Percentiles rank a stretch among this genome's conserved stretches.
Evolutionary conservation across 2,113 vertebrate genomes (phyloP).

Genomic region (Archocentrus centrarchus): DNA sequence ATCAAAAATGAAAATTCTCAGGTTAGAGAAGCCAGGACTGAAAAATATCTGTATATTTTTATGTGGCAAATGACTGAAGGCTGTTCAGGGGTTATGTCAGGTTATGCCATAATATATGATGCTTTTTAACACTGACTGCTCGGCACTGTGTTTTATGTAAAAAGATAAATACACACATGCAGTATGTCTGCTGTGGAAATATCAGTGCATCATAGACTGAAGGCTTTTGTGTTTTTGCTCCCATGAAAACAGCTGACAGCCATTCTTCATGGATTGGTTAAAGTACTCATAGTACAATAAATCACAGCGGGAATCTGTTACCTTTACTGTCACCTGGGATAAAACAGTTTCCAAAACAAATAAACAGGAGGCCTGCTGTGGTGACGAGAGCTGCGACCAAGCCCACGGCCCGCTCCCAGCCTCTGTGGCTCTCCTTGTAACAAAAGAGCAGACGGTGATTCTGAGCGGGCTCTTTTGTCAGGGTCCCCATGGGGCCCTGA

Average conservation of each 20-base stretch:
- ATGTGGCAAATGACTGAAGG: background rate
- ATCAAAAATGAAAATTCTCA: background rate
- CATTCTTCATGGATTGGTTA: rapidly evolving
- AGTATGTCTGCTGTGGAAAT: background rate
- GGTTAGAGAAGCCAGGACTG: background rate
- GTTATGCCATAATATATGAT: background rate
- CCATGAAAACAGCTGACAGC: background rate
- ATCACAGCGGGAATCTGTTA: slow-evolving; percentile 47
- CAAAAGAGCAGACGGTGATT: slow-evolving; percentile 82
- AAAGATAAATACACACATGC: background rate
- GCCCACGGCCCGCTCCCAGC: slow-evolving; percentile 52
- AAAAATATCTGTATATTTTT: background rate
- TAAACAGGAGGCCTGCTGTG: slow-evolving; percentile 65
- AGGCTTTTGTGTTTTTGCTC: background rate
- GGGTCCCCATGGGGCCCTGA: slow-evolving; percentile 76
- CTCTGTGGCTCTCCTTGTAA: slow-evolving; percentile 74
- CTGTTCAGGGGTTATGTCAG: background rate
- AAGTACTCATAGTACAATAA: slow-evolving; percentile 18
- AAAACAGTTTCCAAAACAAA: slow-evolving; percentile 67
- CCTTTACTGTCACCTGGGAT: slow-evolving; percentile 71
- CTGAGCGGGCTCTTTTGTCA: slow-evolving; percentile 74
- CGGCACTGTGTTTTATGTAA: background rate
- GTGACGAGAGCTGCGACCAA: slow-evolving; percentile 27
- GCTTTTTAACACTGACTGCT: background rate
- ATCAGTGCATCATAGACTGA: background rate